Conservation (phyloP, 53 echinoderm and acorn worm genomes). For the Temnopleurus reevesii region DNA sequence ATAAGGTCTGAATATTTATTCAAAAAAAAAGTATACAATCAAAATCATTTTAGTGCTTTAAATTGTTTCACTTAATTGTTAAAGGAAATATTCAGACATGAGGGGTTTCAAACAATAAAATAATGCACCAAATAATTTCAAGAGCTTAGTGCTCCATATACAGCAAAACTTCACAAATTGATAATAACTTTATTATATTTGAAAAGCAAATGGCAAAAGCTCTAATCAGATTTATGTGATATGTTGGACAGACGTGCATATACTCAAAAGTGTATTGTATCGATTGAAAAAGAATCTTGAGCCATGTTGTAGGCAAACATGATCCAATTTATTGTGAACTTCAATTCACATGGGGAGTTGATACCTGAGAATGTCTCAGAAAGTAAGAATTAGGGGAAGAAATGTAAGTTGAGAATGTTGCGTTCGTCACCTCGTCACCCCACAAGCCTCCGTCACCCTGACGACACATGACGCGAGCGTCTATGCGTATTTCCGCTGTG, state of each 20-base stretch:
- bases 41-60: no score
- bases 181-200: neutral
- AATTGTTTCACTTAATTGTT: no score
- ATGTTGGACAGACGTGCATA: neutral
- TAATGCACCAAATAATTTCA: neutral
- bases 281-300: neutral
- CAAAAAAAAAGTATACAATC: no score
- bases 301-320: neutral
- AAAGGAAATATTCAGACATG: neutral
- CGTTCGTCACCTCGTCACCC: slow-evolving; percentile 54
- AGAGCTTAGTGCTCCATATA: neutral
- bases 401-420: slow-evolving; percentile 19
- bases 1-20: no score
- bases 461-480: slow-evolving; percentile 54
- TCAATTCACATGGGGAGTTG: neutral
- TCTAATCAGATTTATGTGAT: neutral
- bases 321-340: neutral
- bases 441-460: slow-evolving; percentile 14
- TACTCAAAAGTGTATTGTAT: neutral
- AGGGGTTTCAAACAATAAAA: neutral
- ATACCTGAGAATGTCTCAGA: neutral
- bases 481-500: neutral
- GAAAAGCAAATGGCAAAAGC: neutral
- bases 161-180: neutral
- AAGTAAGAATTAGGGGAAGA: neutral